phyloP scores from a whole-genome alignment of 2,888 invertebrate genomes.

The Lasioglossum marginatum region DNA sequence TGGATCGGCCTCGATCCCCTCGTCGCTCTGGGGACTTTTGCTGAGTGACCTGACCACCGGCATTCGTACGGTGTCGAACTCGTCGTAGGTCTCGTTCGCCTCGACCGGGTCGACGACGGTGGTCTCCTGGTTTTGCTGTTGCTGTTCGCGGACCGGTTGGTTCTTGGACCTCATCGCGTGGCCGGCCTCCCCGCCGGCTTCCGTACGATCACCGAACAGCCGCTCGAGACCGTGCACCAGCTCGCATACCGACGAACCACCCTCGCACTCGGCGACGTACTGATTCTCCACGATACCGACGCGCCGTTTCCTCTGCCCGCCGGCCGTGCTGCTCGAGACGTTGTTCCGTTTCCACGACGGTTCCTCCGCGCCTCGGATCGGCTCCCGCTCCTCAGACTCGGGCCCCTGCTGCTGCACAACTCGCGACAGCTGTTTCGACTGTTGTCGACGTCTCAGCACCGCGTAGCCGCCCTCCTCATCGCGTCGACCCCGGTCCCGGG shows the following conservation, averaged over 20 bases:
- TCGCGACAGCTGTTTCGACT: conserved; percentile 37
- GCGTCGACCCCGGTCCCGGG: conserved; percentile 40
- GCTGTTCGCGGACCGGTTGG: conserved; percentile 15
- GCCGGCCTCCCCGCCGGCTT: conserved; percentile 25
- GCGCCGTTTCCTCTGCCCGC: conserved; percentile 58
- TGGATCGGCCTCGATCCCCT: conserved; percentile 80
- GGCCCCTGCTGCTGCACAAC: not conserved
- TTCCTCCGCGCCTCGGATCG: conserved; percentile 1
- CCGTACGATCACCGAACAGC: conserved; percentile 42
- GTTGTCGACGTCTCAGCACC: not conserved
- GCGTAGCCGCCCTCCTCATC: conserved; percentile 17
- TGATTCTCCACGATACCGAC: conserved; percentile 69
- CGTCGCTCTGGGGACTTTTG: conserved; percentile 80
- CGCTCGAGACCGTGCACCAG: conserved; percentile 53
- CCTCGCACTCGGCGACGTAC: conserved; percentile 57
- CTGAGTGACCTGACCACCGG: conserved; percentile 74
- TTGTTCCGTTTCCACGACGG: conserved; percentile 22
- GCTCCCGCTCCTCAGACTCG: not conserved
- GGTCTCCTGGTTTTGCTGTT: not conserved
- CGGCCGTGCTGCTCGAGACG: conserved; percentile 20
- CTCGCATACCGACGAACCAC: conserved; percentile 59
- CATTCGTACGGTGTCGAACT: conserved; percentile 76
- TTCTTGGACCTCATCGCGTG: conserved; percentile 70
- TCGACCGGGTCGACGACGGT: conserved; percentile 63
- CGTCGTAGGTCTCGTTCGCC: conserved; percentile 77